These are phyloP conservation scores for Leptopilina clavipes DNA, from an alignment of 1,140 invertebrate genomes.

Conservation along the genomic window DNA sequence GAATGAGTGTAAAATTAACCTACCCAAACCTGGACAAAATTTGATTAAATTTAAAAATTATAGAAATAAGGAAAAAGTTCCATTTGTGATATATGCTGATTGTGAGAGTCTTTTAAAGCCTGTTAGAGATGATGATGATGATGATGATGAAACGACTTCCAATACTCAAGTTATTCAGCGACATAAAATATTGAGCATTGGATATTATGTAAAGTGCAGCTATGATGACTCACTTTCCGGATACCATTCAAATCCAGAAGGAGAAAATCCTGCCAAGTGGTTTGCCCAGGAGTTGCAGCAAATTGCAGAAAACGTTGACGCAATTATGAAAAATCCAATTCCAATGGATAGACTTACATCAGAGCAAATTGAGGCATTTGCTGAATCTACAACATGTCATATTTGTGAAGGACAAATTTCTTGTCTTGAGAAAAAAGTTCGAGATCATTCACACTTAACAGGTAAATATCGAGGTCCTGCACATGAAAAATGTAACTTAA, in stretches of 20 bases:
- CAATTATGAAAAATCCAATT: not conserved
- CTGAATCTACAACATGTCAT: not conserved
- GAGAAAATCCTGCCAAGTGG: slow-evolving; percentile 11
- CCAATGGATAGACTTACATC: not conserved
- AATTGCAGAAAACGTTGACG: not conserved
- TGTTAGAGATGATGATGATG: not conserved
- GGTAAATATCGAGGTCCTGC: slow-evolving; percentile 59
- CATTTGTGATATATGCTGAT: slow-evolving; percentile 35
- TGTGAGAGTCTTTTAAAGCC: slow-evolving; percentile 26
- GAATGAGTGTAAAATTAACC: slow-evolving; percentile 34
- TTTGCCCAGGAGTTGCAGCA: not conserved
- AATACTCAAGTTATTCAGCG: slow-evolving; percentile 2
- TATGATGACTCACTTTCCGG: slow-evolving; percentile 31
- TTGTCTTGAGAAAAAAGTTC: slow-evolving; percentile 17
- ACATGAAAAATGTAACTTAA: slow-evolving; percentile 63
- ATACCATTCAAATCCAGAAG: slow-evolving; percentile 2
- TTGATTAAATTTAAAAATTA: slow-evolving; percentile 36
- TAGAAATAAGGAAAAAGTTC: slow-evolving; percentile 25
- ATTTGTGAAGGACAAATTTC: not conserved
- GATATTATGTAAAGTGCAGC: slow-evolving; percentile 31
- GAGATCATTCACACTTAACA: slow-evolving; percentile 64
- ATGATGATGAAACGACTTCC: no score
- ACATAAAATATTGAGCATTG: slow-evolving; percentile 34
- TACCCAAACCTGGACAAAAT: slow-evolving; percentile 31
- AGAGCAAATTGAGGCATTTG: not conserved